Conservation (phyloP, 35 echinoderm and acorn worm species). For the Ophiothrix spiculata region DNA sequence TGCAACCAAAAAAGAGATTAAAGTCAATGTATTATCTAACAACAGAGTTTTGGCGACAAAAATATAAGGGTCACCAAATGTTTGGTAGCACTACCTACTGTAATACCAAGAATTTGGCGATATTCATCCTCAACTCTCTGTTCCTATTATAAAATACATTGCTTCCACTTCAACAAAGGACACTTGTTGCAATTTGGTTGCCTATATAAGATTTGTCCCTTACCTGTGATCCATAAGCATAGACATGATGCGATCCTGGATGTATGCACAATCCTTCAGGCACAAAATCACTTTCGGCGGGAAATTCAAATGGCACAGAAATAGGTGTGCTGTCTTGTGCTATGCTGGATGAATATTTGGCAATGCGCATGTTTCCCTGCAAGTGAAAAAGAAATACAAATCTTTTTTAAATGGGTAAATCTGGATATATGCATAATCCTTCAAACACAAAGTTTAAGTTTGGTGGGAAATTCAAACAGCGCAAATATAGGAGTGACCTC, state of each 20-base stretch:
- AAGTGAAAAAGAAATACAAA: too few species aligned
- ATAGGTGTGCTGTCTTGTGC: too few species aligned
- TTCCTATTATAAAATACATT: neutral
- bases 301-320: neutral
- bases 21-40: too few species aligned
- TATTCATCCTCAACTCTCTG: neutral
- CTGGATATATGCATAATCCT: too few species aligned
- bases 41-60: neutral
- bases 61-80: neutral
- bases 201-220: neutral
- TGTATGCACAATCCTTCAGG: neutral
- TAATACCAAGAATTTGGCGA: neutral
- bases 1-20: too few species aligned
- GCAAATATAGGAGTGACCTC: too few species aligned
- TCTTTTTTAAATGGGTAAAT: too few species aligned
- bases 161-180: too few species aligned
- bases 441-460: too few species aligned
- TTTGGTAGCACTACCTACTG: neutral
- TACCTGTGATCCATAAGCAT: conserved; percentile 9
- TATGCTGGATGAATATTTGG: too few species aligned
- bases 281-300: neutral
- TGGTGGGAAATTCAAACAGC: too few species aligned
- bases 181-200: neutral
- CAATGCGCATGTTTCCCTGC: too few species aligned
- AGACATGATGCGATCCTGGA: neutral